phyloP scores from a whole-genome alignment of 2,113 vertebrate genomes.

The Mormyrus iriodes region DNA sequence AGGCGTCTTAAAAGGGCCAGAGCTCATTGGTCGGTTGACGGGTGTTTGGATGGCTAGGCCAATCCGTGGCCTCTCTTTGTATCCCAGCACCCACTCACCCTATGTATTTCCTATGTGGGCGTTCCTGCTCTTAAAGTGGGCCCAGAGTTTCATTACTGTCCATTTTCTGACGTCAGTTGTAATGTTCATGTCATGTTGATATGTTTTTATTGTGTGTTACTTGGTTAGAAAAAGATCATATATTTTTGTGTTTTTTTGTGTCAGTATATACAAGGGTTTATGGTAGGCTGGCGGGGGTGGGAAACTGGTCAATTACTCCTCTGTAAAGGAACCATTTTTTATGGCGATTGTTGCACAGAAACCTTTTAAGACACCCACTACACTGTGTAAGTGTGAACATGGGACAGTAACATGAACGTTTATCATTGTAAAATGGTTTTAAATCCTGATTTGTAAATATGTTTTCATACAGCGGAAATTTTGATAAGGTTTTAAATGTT shows the following conservation, averaged over 20 bases:
- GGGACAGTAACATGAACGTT: neutral
- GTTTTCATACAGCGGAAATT: conserved; percentile 62
- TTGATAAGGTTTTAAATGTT: conserved; percentile 66
- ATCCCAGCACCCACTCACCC: neutral
- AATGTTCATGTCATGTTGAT: neutral
- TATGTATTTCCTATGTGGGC: too few species aligned
- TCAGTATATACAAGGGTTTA: neutral
- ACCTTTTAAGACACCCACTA: conserved; percentile 59
- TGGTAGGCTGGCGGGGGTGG: neutral
- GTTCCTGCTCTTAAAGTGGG: neutral
- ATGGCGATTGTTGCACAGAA: conserved; percentile 61
- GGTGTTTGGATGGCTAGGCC: neutral
- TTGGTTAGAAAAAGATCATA: neutral
- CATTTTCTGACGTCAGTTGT: neutral
- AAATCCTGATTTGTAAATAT: conserved; percentile 64
- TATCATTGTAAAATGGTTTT: conserved; percentile 36
- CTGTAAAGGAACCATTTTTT: conserved; percentile 56
- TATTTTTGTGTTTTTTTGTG: neutral
- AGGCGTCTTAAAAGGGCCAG: neutral
- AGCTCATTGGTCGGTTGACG: neutral
- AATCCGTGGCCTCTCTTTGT: neutral
- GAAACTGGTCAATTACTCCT: conserved; percentile 36
- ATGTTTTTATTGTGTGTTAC: conserved; percentile 18
- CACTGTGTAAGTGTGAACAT: conserved; percentile 30
- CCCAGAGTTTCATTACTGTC: neutral